Evolutionary conservation across 2,113 vertebrate species (phyloP).

Genomic region (Ageneiosus marmoratus): DNA sequence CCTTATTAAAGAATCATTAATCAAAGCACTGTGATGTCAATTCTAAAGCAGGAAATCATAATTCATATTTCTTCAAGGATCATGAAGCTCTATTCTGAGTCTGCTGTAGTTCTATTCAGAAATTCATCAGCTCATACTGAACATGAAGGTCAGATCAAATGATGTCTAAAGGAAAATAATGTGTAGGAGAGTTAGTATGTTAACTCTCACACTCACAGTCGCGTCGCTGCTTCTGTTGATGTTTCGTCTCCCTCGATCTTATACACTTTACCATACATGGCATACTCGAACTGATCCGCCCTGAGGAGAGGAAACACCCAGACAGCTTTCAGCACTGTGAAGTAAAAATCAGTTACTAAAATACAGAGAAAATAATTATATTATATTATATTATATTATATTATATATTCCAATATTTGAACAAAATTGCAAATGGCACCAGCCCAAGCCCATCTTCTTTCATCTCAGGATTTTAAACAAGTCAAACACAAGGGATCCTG

Average conservation of each 20-base stretch:
- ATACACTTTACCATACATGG: slow-evolving; percentile 98
- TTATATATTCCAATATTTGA: background rate
- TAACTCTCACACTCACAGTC: slow-evolving; percentile 83
- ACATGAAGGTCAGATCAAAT: background rate
- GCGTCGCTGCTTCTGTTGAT: slow-evolving; percentile 94
- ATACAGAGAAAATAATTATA: background rate
- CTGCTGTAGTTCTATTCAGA: too few species aligned
- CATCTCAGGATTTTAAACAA: background rate
- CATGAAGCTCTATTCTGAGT: background rate
- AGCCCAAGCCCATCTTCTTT: background rate
- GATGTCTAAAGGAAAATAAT: background rate
- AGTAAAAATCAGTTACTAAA: background rate
- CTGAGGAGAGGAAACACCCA: slow-evolving; percentile 62
- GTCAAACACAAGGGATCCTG: background rate
- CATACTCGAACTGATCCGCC: slow-evolving; percentile 98
- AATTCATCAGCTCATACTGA: background rate
- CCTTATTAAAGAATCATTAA: background rate
- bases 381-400: too few species aligned
- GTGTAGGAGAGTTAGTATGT: background rate
- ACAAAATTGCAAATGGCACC: background rate
- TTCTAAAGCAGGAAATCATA: background rate
- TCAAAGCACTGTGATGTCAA: background rate
- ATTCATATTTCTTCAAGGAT: background rate
- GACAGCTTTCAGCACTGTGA: background rate
- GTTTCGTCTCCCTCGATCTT: slow-evolving; percentile 97